Evolutionary conservation across 2,888 invertebrate species (phyloP), one percentile per base, ranked within the genome.

Genomic region (Aradus depressus): DNA sequence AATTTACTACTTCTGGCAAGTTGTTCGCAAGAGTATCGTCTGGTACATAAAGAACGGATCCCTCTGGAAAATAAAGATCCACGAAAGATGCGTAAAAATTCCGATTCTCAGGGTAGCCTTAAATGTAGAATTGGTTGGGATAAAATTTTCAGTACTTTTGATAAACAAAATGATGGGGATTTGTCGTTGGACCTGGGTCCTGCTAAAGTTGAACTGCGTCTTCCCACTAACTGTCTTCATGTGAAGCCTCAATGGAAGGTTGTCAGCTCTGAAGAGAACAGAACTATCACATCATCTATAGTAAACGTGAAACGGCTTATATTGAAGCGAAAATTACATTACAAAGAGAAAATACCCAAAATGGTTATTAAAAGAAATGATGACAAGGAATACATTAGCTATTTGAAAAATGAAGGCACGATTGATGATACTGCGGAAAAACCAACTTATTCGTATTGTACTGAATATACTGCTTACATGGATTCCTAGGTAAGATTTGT

Each of bases 291-390:
- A 16, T 52, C 55, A 2, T 52, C 51, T 8, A 49, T 54, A n/a
- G 51, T 51, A 16, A 32, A 49, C 2, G 55, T 52, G 19, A 52
- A 52, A 35, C 31, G 50, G 22, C 35, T 55, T 8, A 52, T 55
- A 19, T 41, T 55, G 3, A 55, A 55, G 26, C 43, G 47, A 23
- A 52, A 55, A 35, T 37, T 25, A 19, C 37, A 49, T 16, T 31
- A 34, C 14, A 49, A 43, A 37, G 55, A 52, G 26, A 44, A 52
- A 26, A 38, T 55, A 19, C 55, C 55, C 4, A 55, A 55, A 52
- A 55, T 55, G 55, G 50, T 55, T 6, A 55, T 55, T 16, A 55
- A 55, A 26, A 55, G 52, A 44, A 55, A 49, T 6, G 55, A 48
- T 8, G 48, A 52, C 31, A 38, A 52, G 31, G 52, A 50, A 34